These are phyloP conservation scores for Centropus bengalensis DNA, from an alignment of 2,113 vertebrate species.

Conservation along the genomic window DNA sequence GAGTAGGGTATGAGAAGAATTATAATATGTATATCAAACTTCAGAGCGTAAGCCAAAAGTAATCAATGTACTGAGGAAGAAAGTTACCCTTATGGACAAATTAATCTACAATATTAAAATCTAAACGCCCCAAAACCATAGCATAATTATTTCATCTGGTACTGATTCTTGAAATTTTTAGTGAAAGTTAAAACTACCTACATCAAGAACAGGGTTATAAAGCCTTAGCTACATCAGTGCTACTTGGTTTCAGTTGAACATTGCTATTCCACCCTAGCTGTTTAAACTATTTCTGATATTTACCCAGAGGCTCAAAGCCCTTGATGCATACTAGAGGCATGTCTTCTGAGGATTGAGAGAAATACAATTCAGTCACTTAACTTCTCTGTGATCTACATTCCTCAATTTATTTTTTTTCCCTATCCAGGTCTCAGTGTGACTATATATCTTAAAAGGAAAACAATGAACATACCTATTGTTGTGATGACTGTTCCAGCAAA, in stretches of 20 bases:
- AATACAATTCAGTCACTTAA: not conserved
- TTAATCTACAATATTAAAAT: not conserved
- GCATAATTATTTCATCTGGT: not conserved
- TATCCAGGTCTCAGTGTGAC: not conserved
- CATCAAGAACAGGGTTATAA: not conserved
- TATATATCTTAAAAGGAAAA: not conserved
- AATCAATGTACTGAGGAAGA: not conserved
- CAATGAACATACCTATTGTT: slow-evolving; percentile 87
- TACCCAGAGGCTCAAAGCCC: not conserved
- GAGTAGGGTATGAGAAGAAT: not conserved
- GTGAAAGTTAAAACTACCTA: not conserved
- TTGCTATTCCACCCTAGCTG: not conserved
- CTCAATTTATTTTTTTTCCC: not conserved
- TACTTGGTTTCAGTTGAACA: not conserved
- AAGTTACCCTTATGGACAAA: not conserved
- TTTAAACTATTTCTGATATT: not conserved
- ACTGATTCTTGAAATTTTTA: not conserved
- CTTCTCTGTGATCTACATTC: not conserved
- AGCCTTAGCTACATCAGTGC: not conserved
- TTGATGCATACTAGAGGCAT: not conserved
- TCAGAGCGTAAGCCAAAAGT: not conserved
- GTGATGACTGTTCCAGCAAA: slow-evolving; percentile 98
- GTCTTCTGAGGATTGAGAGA: not conserved
- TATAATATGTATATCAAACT: not conserved
- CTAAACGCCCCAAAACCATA: not conserved